These are phyloP conservation scores for Euplexia lucipara DNA, from an alignment of 2,888 invertebrate species.

Conservation along the genomic window DNA sequence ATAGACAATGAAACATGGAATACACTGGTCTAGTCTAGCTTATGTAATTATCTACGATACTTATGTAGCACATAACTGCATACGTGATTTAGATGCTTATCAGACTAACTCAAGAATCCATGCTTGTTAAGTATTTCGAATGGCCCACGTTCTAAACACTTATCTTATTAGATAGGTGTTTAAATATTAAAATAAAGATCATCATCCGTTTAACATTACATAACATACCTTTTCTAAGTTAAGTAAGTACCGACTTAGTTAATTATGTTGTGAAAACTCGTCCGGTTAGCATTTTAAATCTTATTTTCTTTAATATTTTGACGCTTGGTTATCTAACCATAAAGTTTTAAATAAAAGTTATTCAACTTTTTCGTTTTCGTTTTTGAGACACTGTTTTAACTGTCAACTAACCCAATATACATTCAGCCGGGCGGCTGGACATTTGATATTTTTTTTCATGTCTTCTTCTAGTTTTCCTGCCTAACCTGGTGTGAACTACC, in stretches of 20 bases:
- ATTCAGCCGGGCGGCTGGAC: neutral
- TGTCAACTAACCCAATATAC: neutral
- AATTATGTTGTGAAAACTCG: slow-evolving; percentile 27
- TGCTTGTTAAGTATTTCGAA: neutral
- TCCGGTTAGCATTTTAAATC: neutral
- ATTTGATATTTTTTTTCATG: neutral
- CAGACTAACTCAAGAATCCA: neutral
- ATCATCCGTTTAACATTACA: slow-evolving; percentile 20
- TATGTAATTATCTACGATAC: neutral
- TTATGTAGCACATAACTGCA: neutral
- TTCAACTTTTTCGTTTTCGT: neutral
- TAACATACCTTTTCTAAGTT: slow-evolving; percentile 2
- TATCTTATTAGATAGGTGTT: neutral
- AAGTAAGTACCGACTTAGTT: no score
- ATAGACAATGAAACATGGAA: neutral
- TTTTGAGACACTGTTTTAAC: neutral
- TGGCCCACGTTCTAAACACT: neutral
- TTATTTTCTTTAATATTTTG: slow-evolving; percentile 6
- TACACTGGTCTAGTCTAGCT: neutral
- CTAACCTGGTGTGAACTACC: no score
- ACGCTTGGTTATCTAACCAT: slow-evolving; percentile 15
- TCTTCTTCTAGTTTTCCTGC: no score
- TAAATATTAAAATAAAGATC: slow-evolving; percentile 1
- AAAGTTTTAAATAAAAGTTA: slow-evolving; percentile 13
- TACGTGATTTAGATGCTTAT: neutral